Conservation (phyloP, 2,113 vertebrate genomes). For the Neopipo cinnamomea region DNA sequence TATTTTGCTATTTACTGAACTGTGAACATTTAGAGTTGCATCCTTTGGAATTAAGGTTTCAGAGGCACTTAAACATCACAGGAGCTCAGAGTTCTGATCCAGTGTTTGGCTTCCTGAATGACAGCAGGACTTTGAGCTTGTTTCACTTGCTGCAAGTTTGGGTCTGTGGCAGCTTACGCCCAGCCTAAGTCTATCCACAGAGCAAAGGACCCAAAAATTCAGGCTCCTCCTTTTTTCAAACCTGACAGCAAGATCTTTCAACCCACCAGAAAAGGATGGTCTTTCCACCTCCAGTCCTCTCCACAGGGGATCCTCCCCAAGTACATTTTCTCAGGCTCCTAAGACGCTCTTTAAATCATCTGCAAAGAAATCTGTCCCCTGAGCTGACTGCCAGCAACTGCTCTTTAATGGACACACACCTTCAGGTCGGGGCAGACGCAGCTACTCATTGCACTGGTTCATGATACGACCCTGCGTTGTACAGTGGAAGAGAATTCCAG, state of each 20-base stretch:
- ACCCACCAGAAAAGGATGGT: not conserved
- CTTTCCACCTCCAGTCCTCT: not conserved
- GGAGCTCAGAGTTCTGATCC: not conserved
- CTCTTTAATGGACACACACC: not conserved
- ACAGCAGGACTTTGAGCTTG: not conserved
- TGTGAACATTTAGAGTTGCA: not conserved
- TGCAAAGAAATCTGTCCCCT: not conserved
- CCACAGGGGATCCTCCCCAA: accelerated
- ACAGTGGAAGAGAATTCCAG: not conserved
- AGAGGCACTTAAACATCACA: not conserved
- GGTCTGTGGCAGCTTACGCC: accelerated
- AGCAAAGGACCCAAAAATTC: not conserved
- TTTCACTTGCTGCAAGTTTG: not conserved
- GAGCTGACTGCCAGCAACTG: not conserved
- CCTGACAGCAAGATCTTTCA: not conserved
- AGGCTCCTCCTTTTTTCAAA: not conserved
- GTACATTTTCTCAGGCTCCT: not conserved
- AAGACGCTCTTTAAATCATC: not conserved
- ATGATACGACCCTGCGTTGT: not conserved
- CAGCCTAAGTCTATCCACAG: not conserved
- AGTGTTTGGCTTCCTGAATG: not conserved
- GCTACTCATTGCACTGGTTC: too few species aligned
- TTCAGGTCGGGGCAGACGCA: not conserved
- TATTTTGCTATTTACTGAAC: accelerated
- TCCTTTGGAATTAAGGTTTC: not conserved